Conservation (phyloP, 2,797 vertebrate species). For the Schizopygopsis pylzovi region DNA sequence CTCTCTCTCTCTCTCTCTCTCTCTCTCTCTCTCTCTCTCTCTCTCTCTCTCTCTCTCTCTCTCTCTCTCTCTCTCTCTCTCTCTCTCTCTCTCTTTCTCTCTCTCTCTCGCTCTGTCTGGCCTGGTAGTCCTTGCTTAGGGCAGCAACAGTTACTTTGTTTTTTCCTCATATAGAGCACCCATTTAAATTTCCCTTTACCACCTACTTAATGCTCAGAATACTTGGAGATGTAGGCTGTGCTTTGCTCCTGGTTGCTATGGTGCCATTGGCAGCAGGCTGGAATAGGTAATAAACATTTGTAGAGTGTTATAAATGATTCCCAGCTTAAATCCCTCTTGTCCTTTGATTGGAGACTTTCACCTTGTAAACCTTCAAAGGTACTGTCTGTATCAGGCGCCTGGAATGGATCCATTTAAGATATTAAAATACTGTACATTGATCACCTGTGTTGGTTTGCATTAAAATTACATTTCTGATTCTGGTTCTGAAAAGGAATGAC, state of each 20-base stretch:
- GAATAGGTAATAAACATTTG: conserved; percentile 82
- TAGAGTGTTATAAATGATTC: conserved; percentile 80
- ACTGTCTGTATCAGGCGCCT: conserved; percentile 23
- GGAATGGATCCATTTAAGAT: neutral
- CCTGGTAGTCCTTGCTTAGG: neutral
- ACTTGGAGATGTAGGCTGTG: conserved; percentile 64
- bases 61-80: too few relatives aligned
- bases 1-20: too few relatives aligned
- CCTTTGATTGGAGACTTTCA: conserved; percentile 57
- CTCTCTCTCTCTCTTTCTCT: too few relatives aligned
- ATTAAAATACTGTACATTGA: neutral
- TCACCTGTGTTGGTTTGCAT: neutral
- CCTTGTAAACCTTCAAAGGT: conserved; percentile 61
- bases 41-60: too few relatives aligned
- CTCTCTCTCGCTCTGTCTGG: neutral
- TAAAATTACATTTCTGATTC: neutral
- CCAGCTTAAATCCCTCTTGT: conserved; percentile 68
- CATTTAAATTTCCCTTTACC: conserved; percentile 35
- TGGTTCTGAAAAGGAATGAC: neutral
- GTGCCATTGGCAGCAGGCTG: conserved; percentile 76
- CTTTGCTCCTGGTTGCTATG: conserved; percentile 77
- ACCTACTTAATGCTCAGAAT: conserved; percentile 59
- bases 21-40: too few relatives aligned
- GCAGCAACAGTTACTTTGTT: neutral
- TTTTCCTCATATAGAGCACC: conserved; percentile 12